Conservation (phyloP, 1,140 invertebrate species). For the Berghia stephanieae region DNA sequence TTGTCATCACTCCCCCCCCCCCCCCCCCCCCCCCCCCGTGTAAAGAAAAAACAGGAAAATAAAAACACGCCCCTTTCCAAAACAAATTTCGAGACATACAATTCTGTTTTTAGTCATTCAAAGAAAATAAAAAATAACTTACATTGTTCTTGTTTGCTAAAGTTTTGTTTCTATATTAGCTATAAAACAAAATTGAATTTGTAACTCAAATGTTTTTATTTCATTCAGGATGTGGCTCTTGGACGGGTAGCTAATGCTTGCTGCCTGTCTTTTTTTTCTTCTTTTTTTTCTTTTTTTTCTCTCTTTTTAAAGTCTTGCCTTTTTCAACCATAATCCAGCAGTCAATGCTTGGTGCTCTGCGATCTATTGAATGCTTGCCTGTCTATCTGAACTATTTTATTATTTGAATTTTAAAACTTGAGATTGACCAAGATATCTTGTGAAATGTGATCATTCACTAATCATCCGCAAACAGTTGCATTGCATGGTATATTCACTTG, state of each 20-base stretch:
- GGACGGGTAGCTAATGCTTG: conserved; percentile 70
- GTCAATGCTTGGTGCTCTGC: too few relatives aligned
- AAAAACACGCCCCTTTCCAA: too few relatives aligned
- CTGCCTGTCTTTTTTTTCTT: not conserved
- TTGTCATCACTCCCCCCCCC: not conserved
- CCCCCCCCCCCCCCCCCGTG: too few relatives aligned
- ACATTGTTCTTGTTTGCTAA: not conserved
- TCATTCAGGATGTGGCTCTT: conserved; percentile 79
- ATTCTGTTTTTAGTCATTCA: not conserved
- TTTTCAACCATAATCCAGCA: not conserved
- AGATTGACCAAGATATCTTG: too few relatives aligned
- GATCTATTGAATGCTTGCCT: not conserved
- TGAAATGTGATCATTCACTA: too few relatives aligned
- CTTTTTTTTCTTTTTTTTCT: not conserved
- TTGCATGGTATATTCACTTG: too few relatives aligned
- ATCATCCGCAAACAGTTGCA: too few relatives aligned
- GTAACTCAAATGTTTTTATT: conserved; percentile 42
- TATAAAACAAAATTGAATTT: not conserved
- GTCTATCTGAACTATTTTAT: too few relatives aligned
- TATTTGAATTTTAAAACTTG: too few relatives aligned
- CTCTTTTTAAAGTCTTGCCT: not conserved
- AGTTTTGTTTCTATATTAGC: not conserved
- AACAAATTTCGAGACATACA: too few relatives aligned
- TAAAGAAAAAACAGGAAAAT: too few relatives aligned
- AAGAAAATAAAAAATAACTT: too few relatives aligned